A percentile compares a stretch with the other conserved stretches of the same genome.
Conservation (phyloP, 2,113 vertebrate species). For the Empidonax traillii region DNA sequence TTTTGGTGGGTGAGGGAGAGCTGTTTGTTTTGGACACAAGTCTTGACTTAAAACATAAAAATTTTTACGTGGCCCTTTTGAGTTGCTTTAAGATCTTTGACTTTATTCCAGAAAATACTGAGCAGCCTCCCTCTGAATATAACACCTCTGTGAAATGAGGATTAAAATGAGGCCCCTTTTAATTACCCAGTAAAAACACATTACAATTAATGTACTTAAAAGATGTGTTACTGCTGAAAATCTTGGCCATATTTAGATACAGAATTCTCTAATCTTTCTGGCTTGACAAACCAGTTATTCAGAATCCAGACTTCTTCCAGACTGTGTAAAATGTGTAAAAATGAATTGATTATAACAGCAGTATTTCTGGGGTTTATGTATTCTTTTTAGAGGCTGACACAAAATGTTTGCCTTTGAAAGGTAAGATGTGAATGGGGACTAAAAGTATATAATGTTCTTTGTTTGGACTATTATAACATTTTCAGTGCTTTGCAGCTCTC, state of each 20-base stretch:
- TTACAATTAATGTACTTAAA: not conserved
- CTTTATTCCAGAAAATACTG: slow-evolving; percentile 6
- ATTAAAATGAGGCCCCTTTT: not conserved
- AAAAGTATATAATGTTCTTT: not conserved
- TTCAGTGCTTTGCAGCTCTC: not conserved
- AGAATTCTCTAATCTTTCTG: not conserved
- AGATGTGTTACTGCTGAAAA: not conserved
- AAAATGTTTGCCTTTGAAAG: not conserved
- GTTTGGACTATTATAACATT: not conserved
- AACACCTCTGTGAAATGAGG: not conserved
- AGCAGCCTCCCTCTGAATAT: not conserved
- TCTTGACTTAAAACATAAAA: not conserved
- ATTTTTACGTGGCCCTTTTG: not conserved
- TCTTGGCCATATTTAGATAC: not conserved
- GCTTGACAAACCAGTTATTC: not conserved
- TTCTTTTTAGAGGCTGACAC: not conserved
- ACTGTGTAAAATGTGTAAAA: not conserved
- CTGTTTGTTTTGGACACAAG: not conserved
- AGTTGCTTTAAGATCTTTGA: not conserved
- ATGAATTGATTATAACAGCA: not conserved
- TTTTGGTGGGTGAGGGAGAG: not conserved
- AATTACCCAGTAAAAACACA: not conserved
- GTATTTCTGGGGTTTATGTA: not conserved
- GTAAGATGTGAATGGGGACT: not conserved
- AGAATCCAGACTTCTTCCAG: not conserved